These are phyloP conservation scores for Neolamprologus devosi DNA, from an alignment of 2,113 vertebrate species.

Conservation along the genomic window DNA sequence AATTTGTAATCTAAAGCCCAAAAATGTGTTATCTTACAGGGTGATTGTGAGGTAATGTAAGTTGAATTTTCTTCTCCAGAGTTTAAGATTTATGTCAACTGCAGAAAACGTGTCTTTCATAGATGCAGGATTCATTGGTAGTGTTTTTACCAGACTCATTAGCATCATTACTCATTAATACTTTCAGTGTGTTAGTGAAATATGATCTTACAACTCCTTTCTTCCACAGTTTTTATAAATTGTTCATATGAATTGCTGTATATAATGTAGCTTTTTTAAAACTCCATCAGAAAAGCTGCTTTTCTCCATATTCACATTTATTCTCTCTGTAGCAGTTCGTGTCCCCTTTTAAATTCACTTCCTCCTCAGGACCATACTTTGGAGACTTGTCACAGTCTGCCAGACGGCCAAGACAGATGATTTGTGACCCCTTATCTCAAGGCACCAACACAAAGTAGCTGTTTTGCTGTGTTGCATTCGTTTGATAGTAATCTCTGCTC, in stretches of 20 bases:
- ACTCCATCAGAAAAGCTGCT: not conserved
- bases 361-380: not conserved
- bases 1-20: not conserved
- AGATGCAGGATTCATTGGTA: not conserved
- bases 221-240: not conserved
- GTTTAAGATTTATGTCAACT: not conserved
- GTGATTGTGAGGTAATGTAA: not conserved
- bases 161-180: not conserved
- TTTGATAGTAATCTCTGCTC: conserved; percentile 27
- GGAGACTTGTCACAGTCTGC: not conserved
- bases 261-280: not conserved
- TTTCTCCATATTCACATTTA: not conserved
- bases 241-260: not conserved
- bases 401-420: conserved; percentile 11
- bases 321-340: not conserved
- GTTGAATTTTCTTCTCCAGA: not conserved
- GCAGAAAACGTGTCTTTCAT: not conserved
- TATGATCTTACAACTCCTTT: not conserved
- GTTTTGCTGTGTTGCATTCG: conserved; percentile 28
- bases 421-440: conserved; percentile 21
- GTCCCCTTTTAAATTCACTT: not conserved
- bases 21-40: not conserved
- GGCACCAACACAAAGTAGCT: conserved; percentile 15
- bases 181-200: not conserved
- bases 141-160: not conserved